A percentile compares a stretch with the other conserved stretches of the same genome.
Conservation (phyloP, 1,140 invertebrate species). For the Drusus annulatus region DNA sequence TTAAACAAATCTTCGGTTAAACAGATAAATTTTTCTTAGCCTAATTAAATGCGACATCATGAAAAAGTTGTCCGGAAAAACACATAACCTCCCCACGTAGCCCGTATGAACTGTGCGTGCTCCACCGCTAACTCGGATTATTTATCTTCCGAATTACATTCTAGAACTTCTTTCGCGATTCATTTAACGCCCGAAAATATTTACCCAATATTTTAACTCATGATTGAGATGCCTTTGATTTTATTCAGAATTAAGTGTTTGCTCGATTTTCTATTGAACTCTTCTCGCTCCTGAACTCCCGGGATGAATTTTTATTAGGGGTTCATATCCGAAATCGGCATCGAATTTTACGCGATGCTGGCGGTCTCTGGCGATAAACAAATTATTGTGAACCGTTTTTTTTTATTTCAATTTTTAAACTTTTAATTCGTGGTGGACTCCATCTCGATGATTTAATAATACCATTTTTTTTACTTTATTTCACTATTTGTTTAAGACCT, state of each 20-base stretch:
- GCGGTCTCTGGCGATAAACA: slow-evolving; percentile 1
- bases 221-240: slow-evolving; percentile 53
- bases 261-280: slow-evolving; percentile 2
- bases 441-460: no score
- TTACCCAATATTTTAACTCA: slow-evolving; percentile 50
- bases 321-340: slow-evolving; percentile 13
- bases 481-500: no score
- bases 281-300: background rate
- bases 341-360: slow-evolving; percentile 3
- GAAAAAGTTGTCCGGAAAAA: slow-evolving; percentile 41
- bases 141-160: slow-evolving; percentile 58
- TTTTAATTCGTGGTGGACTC: no score
- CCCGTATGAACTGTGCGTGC: slow-evolving; percentile 19
- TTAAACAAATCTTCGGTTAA: background rate
- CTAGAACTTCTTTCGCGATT: slow-evolving; percentile 55
- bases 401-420: no score
- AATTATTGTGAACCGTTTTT: slow-evolving; percentile 14
- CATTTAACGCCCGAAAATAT: slow-evolving; percentile 56
- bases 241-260: slow-evolving; percentile 53
- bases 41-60: slow-evolving; percentile 49
- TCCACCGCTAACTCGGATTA: slow-evolving; percentile 33
- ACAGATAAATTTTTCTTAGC: background rate
- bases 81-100: background rate
- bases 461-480: no score
- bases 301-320: slow-evolving; percentile 26